Percentiles rank a stretch among this genome's conserved stretches.
phyloP scores from a whole-genome alignment of 2,113 vertebrate species.

The Ctenomys sociabilis region DNA sequence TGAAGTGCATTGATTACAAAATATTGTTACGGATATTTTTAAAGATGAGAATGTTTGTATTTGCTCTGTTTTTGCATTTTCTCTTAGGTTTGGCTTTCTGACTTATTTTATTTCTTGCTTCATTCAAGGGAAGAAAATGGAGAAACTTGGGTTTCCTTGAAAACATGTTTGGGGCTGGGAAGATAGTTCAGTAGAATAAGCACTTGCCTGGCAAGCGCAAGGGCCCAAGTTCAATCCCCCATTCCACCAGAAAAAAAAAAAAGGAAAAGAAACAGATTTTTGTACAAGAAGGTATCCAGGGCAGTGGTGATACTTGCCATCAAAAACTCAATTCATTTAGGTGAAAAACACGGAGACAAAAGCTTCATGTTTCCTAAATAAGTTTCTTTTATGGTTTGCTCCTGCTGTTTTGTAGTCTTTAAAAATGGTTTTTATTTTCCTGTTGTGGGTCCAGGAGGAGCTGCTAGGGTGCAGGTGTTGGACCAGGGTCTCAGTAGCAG shows the following conservation, averaged over 20 bases:
- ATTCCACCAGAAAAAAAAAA: no score
- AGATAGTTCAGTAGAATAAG: no score
- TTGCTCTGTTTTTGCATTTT: not conserved
- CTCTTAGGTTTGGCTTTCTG: constrained; percentile 26
- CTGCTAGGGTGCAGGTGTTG: no score
- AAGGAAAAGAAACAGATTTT: no score
- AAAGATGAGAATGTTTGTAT: not conserved
- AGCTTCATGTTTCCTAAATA: not conserved
- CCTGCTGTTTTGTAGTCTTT: not conserved
- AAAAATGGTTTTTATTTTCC: constrained; percentile 1
- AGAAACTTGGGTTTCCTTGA: constrained; percentile 40
- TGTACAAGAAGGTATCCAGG: not conserved
- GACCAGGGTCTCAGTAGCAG: not conserved
- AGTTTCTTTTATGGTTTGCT: not conserved
- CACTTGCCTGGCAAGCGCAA: no score
- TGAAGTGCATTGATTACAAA: not conserved
- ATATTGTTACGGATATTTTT: not conserved
- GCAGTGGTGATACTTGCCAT: not conserved
- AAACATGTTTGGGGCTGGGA: no score
- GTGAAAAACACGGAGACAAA: not conserved
- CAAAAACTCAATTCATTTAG: not conserved
- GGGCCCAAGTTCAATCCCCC: no score
- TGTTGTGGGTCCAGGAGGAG: not conserved
- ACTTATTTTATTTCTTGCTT: constrained; percentile 29
- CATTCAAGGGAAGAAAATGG: constrained; percentile 8